Evolutionary conservation across 2,113 vertebrate species (phyloP).

Genomic region (Apus apus): DNA sequence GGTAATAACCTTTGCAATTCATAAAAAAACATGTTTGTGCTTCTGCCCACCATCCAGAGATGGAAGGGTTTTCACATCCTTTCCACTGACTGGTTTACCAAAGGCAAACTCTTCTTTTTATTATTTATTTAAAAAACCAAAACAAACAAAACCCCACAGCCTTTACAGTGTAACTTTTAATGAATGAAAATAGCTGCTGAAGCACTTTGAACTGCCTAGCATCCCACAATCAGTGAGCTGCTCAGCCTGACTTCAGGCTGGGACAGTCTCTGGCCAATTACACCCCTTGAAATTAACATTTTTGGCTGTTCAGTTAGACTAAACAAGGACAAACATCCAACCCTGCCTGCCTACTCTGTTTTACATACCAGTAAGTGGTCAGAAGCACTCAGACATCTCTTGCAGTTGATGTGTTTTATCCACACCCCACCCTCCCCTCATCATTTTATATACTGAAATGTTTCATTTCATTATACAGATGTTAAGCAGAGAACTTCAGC

Average conservation of each 20-base stretch:
- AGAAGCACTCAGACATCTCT: neutral
- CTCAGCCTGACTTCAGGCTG: neutral
- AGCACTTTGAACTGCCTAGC: neutral
- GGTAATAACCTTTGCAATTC: neutral
- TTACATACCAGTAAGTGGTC: neutral
- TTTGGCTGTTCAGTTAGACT: neutral
- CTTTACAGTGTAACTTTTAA: neutral
- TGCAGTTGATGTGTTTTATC: neutral
- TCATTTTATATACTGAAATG: rapidly evolving
- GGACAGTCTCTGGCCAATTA: neutral
- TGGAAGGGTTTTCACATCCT: neutral
- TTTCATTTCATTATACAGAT: neutral
- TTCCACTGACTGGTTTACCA: neutral
- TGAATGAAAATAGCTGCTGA: neutral
- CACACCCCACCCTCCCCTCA: neutral
- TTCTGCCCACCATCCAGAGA: neutral
- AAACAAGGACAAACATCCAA: neutral
- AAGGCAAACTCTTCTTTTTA: neutral
- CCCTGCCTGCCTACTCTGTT: neutral
- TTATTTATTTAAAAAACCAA: neutral
- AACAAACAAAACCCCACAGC: neutral
- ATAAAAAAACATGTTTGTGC: neutral
- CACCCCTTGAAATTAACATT: neutral
- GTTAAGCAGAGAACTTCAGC: neutral
- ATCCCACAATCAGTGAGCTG: neutral